A percentile compares a stretch with the other conserved stretches of the same genome.
These are phyloP conservation scores for Zophobas atratus DNA, from an alignment of 1,140 invertebrate genomes.

Conservation along the genomic window DNA sequence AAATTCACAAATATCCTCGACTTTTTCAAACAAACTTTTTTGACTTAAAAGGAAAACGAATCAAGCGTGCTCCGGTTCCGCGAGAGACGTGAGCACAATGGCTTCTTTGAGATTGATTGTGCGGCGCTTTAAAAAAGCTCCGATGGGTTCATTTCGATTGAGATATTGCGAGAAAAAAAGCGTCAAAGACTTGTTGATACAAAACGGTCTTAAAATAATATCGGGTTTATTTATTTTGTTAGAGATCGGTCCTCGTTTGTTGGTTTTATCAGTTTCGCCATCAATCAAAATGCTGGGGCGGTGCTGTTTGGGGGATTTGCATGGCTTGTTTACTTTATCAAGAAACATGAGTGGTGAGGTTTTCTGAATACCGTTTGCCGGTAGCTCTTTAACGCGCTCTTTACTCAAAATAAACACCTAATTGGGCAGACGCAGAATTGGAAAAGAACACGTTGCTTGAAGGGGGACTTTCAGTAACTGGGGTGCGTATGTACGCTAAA, in stretches of 20 bases:
- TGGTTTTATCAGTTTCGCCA: not conserved
- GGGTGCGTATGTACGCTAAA: too few relatives aligned
- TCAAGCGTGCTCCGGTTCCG: not conserved
- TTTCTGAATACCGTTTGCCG: not conserved
- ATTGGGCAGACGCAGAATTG: too few relatives aligned
- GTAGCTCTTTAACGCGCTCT: too few relatives aligned
- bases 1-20: not conserved
- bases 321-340: too few relatives aligned
- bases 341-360: not conserved
- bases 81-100: not conserved
- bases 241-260: not conserved
- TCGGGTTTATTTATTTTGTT: not conserved
- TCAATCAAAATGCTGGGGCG: not conserved
- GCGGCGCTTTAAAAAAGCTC: not conserved
- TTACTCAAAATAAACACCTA: too few relatives aligned
- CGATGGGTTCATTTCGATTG: not conserved
- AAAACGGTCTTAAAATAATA: not conserved
- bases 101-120: not conserved
- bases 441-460: too few relatives aligned
- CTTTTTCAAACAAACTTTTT: constrained; percentile 1
- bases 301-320: not conserved
- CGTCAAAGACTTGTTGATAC: not conserved
- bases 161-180: not conserved
- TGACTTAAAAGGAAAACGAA: constrained; percentile 2
- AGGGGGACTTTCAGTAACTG: too few relatives aligned